Evolutionary conservation across 2,797 vertebrate species (phyloP).

Genomic region (Meda fulgida): DNA sequence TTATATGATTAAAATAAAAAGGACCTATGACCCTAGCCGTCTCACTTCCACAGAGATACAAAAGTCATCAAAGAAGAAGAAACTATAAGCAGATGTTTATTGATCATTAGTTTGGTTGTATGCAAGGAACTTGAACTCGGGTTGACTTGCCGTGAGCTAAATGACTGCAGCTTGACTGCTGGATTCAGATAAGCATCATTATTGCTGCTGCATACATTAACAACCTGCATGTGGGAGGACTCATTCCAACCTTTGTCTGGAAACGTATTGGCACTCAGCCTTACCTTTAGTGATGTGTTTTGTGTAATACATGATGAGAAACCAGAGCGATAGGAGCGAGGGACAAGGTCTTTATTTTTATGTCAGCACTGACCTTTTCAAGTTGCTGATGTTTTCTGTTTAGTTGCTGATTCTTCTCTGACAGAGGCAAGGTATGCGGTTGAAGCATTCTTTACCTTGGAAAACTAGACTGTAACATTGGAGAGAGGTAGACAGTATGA

Average conservation of each 20-base stretch:
- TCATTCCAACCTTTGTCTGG: conserved; percentile 20
- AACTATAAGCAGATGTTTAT: background rate
- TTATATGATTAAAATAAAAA: too few species aligned
- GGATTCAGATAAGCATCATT: conserved; percentile 2
- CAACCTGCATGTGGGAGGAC: background rate
- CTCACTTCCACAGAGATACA: background rate
- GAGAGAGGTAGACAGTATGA: conserved; percentile 49
- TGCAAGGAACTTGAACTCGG: background rate
- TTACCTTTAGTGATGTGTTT: conserved; percentile 50
- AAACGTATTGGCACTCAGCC: background rate
- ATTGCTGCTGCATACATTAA: background rate
- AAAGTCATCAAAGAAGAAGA: background rate
- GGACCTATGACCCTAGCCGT: background rate
- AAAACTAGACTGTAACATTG: conserved; percentile 50
- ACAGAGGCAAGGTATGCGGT: conserved; percentile 18
- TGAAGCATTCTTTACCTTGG: conserved; percentile 20
- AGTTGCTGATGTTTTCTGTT: conserved; percentile 51
- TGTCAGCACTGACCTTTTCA: conserved; percentile 58
- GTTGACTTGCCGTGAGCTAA: conserved; percentile 3
- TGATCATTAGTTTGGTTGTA: background rate
- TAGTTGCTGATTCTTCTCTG: conserved; percentile 48
- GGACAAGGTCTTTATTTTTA: conserved; percentile 41
- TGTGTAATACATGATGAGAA: conserved; percentile 54
- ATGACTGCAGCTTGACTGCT: conserved; percentile 9
- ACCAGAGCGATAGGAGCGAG: conserved; percentile 30